Evolutionary conservation across 1,140 invertebrate species (phyloP).

Genomic region (Calycopis cecrops): DNA sequence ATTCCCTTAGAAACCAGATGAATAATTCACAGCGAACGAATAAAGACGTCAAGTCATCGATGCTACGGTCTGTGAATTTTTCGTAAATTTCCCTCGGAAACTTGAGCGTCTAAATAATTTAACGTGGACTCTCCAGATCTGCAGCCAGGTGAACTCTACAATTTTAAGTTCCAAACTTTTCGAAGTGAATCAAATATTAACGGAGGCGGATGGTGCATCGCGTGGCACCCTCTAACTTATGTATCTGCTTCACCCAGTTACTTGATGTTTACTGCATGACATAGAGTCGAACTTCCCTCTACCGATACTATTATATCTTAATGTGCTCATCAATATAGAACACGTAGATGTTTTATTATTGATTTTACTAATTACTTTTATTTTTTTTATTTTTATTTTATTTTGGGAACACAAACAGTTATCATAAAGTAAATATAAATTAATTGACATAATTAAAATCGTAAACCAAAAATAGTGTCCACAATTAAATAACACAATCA

Average conservation of each 20-base stretch:
- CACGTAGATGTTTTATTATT: too few species aligned
- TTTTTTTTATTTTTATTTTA: too few species aligned
- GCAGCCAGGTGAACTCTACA: neutral
- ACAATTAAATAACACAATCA: too few species aligned
- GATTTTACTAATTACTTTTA: neutral
- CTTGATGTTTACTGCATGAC: neutral
- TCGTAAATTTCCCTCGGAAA: neutral
- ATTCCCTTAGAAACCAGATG: neutral
- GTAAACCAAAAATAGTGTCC: too few species aligned
- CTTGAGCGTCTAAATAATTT: constrained; percentile 5
- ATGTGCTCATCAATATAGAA: too few species aligned
- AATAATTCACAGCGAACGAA: neutral
- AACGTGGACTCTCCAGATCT: neutral
- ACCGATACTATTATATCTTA: neutral
- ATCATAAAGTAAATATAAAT: too few species aligned
- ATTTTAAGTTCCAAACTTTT: neutral
- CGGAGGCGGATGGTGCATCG: neutral
- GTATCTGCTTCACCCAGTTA: neutral
- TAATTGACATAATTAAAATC: too few species aligned
- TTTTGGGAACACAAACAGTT: too few species aligned
- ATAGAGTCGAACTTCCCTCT: neutral
- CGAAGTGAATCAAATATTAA: neutral
- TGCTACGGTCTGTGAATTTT: neutral
- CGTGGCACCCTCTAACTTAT: neutral
- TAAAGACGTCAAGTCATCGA: neutral